Evolutionary conservation across 2,797 vertebrate species (phyloP).

Genomic region (Amniataba percoides): DNA sequence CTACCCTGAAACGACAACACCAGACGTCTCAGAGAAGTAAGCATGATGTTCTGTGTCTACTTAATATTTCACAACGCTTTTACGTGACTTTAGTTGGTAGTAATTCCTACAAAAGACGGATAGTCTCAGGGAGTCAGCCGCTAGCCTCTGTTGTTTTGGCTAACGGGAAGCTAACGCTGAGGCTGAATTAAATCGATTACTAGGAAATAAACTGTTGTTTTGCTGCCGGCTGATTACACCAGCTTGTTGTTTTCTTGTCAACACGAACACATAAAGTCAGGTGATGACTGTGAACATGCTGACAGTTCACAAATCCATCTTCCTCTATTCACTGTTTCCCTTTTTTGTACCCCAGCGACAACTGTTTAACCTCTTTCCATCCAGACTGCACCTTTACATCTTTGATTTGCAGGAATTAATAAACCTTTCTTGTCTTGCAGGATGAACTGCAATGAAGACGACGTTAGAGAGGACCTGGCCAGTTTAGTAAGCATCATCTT

Average conservation of each 20-base stretch:
- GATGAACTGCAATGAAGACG: constrained; percentile 49
- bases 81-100: neutral
- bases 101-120: neutral
- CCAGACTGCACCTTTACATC: neutral
- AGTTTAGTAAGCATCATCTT: constrained; percentile 55
- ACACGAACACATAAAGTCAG: neutral
- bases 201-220: neutral
- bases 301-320: constrained; percentile 21
- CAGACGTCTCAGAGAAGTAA: constrained; percentile 45
- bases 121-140: constrained; percentile 16
- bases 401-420: neutral
- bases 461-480: constrained; percentile 53
- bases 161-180: constrained; percentile 32
- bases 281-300: neutral
- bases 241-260: neutral
- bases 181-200: neutral
- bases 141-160: constrained; percentile 61
- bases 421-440: constrained; percentile 34
- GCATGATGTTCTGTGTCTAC: neutral
- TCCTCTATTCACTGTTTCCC: constrained; percentile 32
- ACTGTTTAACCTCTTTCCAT: neutral
- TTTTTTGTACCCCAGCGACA: neutral
- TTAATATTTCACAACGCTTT: fast-evolving
- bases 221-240: neutral
- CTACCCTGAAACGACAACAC: neutral